Conservation (phyloP, 2,113 vertebrate species). For the Channa argus region DNA sequence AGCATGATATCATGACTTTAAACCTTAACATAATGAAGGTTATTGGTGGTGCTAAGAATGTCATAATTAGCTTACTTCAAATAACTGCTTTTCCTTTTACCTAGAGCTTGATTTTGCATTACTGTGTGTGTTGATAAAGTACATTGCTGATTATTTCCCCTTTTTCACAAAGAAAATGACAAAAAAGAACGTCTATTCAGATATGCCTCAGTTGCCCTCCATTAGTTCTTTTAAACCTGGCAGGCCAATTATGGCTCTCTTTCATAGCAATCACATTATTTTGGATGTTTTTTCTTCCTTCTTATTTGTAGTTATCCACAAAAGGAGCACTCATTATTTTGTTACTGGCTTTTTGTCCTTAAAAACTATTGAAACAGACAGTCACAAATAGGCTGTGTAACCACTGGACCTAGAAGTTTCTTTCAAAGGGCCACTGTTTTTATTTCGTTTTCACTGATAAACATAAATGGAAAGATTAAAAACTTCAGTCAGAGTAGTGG, state of each 20-base stretch:
- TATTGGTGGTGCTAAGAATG: neutral
- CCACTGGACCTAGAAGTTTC: slow-evolving; percentile 41
- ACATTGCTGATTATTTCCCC: slow-evolving; percentile 11
- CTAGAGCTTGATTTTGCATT: slow-evolving; percentile 17
- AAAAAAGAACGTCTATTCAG: slow-evolving; percentile 60
- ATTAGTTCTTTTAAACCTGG: slow-evolving; percentile 65
- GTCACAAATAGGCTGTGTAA: slow-evolving; percentile 70
- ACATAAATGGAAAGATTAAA: slow-evolving; percentile 57
- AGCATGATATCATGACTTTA: neutral
- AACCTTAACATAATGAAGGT: neutral
- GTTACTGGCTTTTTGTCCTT: slow-evolving; percentile 58
- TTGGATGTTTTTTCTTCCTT: slow-evolving; percentile 21
- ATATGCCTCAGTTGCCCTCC: slow-evolving; percentile 59
- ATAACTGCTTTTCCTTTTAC: slow-evolving; percentile 13
- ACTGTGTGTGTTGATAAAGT: slow-evolving; percentile 15
- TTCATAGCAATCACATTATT: slow-evolving; percentile 61
- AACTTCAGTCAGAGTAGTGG: slow-evolving; percentile 11
- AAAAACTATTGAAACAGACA: slow-evolving; percentile 75
- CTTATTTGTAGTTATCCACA: slow-evolving; percentile 53
- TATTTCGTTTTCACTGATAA: slow-evolving; percentile 58
- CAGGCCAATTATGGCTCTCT: slow-evolving; percentile 52
- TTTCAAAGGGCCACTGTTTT: slow-evolving; percentile 63
- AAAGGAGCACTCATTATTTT: slow-evolving; percentile 67
- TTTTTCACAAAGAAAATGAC: slow-evolving; percentile 22
- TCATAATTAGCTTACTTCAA: slow-evolving; percentile 28